These are phyloP conservation scores for Pectinophora gossypiella DNA, from an alignment of 1,140 invertebrate species.

Conservation along the genomic window DNA sequence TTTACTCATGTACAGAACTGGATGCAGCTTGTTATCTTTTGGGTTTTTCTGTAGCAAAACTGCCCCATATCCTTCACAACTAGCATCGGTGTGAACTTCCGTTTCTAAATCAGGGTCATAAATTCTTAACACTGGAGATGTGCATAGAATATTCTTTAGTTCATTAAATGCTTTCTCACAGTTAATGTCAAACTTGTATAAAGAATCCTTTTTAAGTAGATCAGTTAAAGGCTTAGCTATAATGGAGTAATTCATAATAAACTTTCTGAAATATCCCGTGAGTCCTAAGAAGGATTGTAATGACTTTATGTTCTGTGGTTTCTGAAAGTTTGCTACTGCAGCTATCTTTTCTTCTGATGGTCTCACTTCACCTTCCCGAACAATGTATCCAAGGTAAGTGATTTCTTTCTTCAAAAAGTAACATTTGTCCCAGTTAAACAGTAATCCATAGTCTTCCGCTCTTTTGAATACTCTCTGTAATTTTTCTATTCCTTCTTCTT, in stretches of 20 bases:
- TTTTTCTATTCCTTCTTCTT: slow-evolving; percentile 22
- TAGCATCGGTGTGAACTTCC: slow-evolving; percentile 11
- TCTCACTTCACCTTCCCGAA: slow-evolving; percentile 12
- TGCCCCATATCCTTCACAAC: slow-evolving; percentile 20
- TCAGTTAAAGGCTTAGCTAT: slow-evolving; percentile 37
- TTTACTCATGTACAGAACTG: no score
- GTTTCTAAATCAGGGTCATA: not conserved
- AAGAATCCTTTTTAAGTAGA: slow-evolving; percentile 32
- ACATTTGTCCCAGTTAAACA: slow-evolving; percentile 29
- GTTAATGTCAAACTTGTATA: slow-evolving; percentile 17
- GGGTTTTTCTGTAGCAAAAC: slow-evolving; percentile 43
- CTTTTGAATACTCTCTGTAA: slow-evolving; percentile 21
- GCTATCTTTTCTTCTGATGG: slow-evolving; percentile 27
- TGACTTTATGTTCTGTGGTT: slow-evolving; percentile 24
- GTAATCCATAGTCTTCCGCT: slow-evolving; percentile 11
- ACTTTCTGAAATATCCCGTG: slow-evolving; percentile 40
- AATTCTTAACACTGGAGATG: slow-evolving; percentile 17
- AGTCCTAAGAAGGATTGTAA: slow-evolving; percentile 23
- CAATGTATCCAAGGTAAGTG: slow-evolving; percentile 26
- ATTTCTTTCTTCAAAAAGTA: slow-evolving; percentile 30
- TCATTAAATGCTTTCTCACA: slow-evolving; percentile 15
- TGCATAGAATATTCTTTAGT: slow-evolving; percentile 20
- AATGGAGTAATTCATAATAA: slow-evolving; percentile 32
- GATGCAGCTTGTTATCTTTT: slow-evolving; percentile 22
- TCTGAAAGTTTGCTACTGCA: slow-evolving; percentile 25